phyloP scores from a whole-genome alignment of 2,888 invertebrate species.

The Luperina nickerlii region DNA sequence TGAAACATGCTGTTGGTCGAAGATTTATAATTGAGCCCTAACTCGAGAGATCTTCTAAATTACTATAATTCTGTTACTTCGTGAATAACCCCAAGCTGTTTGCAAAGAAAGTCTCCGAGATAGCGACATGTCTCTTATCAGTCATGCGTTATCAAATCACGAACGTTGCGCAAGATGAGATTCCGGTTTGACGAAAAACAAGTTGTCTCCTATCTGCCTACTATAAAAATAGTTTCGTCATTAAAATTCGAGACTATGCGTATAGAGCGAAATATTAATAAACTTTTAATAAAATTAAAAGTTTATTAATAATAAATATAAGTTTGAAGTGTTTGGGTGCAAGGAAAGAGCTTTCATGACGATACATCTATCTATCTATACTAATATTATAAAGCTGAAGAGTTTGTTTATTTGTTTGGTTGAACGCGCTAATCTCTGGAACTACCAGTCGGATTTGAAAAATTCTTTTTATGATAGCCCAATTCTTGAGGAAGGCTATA shows the following conservation, averaged over 20 bases:
- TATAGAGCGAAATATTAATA: neutral
- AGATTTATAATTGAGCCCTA: no score
- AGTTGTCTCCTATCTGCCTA: slow-evolving; percentile 13
- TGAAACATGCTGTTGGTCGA: no score
- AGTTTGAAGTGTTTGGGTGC: neutral
- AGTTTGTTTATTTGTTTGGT: no score
- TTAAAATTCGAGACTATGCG: slow-evolving; percentile 2
- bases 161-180: slow-evolving; percentile 52
- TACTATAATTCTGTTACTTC: neutral
- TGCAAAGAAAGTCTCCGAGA: slow-evolving; percentile 44
- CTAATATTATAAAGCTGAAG: no score
- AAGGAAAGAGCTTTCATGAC: neutral
- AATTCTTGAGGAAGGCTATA: no score
- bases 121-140: slow-evolving; percentile 42
- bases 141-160: slow-evolving; percentile 59
- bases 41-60: no score
- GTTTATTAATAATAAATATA: no score
- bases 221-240: slow-evolving; percentile 38
- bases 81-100: neutral
- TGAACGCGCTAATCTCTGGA: no score
- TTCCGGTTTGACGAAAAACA: slow-evolving; percentile 52
- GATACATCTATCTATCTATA: no score
- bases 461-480: no score
- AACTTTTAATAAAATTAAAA: no score
- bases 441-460: no score